Conservation (phyloP, 2,797 vertebrate species). For the Otolemur crassicaudatus region DNA sequence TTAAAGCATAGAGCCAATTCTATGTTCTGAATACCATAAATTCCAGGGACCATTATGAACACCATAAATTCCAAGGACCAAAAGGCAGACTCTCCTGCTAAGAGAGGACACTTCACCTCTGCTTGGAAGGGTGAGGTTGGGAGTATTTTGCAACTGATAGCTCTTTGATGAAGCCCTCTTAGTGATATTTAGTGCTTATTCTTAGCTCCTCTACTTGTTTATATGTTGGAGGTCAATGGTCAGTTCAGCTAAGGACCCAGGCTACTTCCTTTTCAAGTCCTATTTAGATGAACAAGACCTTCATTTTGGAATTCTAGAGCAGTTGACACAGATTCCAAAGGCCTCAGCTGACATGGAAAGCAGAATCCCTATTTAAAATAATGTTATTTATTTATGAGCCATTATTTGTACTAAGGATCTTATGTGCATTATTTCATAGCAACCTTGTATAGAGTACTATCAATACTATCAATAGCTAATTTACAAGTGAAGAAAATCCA, state of each 20-base stretch:
- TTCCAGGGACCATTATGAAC: not conserved
- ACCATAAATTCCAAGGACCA: not conserved
- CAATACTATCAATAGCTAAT: not conserved
- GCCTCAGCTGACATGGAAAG: not conserved
- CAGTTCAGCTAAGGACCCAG: not conserved
- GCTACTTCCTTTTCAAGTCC: not conserved
- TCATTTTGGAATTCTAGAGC: not conserved
- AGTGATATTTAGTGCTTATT: not conserved
- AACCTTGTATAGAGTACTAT: not conserved
- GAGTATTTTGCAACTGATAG: not conserved
- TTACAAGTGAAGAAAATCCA: not conserved
- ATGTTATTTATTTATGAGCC: not conserved
- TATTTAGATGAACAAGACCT: not conserved
- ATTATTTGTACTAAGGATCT: not conserved
- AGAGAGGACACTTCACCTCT: not conserved
- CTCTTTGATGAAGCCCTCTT: not conserved
- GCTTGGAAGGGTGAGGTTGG: not conserved
- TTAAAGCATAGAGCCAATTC: not conserved
- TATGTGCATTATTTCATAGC: not conserved
- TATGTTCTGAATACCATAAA: not conserved
- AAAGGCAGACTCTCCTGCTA: not conserved
- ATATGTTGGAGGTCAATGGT: not conserved
- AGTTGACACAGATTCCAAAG: not conserved
- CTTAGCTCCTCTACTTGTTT: not conserved
- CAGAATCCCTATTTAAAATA: not conserved